phyloP scores from a whole-genome alignment of 2,113 vertebrate species.

The Atlantisia rogersi region DNA sequence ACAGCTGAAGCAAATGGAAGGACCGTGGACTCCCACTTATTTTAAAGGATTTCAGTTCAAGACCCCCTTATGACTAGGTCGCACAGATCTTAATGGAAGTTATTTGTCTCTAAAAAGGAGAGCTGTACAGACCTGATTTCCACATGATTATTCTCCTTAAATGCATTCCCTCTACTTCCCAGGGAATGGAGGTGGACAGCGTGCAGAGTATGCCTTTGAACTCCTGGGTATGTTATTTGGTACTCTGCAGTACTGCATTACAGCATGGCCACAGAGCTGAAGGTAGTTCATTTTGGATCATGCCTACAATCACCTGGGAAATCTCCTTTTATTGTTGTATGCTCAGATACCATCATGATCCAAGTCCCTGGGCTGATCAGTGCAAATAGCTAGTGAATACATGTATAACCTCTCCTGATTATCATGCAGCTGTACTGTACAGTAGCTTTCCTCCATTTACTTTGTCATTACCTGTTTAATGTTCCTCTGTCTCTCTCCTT shows the following conservation, averaged over 20 bases:
- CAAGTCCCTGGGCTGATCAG: slow-evolving; percentile 13
- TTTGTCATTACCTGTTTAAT: slow-evolving; percentile 44
- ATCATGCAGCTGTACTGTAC: not conserved
- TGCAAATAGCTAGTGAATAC: slow-evolving; percentile 31
- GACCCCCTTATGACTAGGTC: not conserved
- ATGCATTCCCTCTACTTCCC: not conserved
- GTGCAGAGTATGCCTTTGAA: not conserved
- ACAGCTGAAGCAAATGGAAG: not conserved
- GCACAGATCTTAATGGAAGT: not conserved
- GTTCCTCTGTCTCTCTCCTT: slow-evolving; percentile 6
- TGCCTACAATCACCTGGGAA: not conserved
- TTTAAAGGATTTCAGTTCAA: not conserved
- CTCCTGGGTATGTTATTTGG: not conserved
- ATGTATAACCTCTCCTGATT: not conserved
- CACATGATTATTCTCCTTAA: not conserved
- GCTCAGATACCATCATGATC: slow-evolving; percentile 9
- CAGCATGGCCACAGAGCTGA: not conserved
- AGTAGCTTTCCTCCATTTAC: not conserved
- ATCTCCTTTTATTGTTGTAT: slow-evolving; percentile 30
- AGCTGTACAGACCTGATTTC: not conserved
- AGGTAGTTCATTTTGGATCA: slow-evolving; percentile 2
- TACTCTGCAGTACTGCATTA: not conserved
- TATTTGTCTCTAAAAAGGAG: not conserved
- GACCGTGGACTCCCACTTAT: not conserved
- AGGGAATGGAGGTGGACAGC: not conserved